Base-by-base conservation (phyloP, 92 coral and sea anemone species). In the Anthopleura xanthogrammica region DNA sequence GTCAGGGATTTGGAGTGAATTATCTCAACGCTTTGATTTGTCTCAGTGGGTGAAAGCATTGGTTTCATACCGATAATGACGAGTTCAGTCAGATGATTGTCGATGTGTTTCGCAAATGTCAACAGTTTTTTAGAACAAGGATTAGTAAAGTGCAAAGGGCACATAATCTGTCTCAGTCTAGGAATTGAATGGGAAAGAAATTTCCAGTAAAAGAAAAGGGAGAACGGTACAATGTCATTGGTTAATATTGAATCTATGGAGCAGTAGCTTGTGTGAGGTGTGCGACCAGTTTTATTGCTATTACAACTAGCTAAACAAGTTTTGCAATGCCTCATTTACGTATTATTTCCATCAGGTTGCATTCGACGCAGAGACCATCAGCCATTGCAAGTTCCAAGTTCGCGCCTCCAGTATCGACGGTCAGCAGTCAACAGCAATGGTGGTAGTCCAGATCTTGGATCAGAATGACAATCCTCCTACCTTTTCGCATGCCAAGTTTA, bases 381-480 rank as follows among this genome's bases (percentile, higher is more conserved):
- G 88, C 55, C 90, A 82, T 41, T 96, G 99, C 79, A 90, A 93
- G 74, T 85, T 96, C 17, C 78, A 75, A 29, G 90, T 94, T 23
- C 87, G 88, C 68, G 99, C 95, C 57, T 68, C 75, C 41, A 86
- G 98, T 77, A 89, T 91, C 24, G 94, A 92, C 19, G 94, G 97
- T 7, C 91, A 82, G 52, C 86, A 87, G 52, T 93, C 88, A 56
- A 87, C 85, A 46, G 82, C 93, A 16, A 88, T 86, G 52, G 91
- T 90, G 12, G 83, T 83, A 39, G 83, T 96, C n/a, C 82, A 88
- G 58, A 91, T 94, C 48, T 79, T 86, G 40, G 92, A 96, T 85
- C 72, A 85, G 83, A 96, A 96, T 55, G 99, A 96, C 91, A 92
- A 96, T 83, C 72, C 91, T 29, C 99, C 99, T 19, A 79, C 68